Base-by-base conservation (phyloP, 2,797 vertebrate species). In the Petrocephalus sullivani region DNA sequence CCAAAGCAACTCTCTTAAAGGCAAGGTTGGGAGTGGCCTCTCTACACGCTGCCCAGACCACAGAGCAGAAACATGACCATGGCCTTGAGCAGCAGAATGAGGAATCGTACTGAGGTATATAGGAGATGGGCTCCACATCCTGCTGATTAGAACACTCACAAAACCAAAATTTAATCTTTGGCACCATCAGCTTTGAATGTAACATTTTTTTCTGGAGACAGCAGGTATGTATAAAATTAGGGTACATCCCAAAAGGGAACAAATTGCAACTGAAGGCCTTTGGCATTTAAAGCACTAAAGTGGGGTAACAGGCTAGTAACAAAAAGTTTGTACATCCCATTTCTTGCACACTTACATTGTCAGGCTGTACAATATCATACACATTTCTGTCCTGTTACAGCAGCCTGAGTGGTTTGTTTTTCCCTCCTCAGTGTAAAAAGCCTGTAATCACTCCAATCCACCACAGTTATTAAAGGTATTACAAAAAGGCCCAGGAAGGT, bases 371-470 rank as follows among this genome's bases (percentile, higher is more conserved):
- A 86, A 86, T 86, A 60, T 86, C 57, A 12, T 87, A 54, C 86
- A 87, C 58, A 75, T 54, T 87, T 54, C 10, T 64, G 37, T 14
- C 33, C 54, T 19, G 54, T 88, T 87, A 87, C 41, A 64, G 56
- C 56, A 5, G 7, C 16, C 33, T 49, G 54, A 60, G 54, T 57
- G 23, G 58, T 87, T 28, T 33, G 56, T 46, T 87, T 57, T 86
- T 87, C 51, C 46, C 21, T 37, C 64, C 28, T 28, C 64, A 71
- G 33, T 88, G 87, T 82, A 88, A 82, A 88, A 81, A 57, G 87
- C 87, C 71, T 82, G 46, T 86, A 56, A 88, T 88, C 61, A 88
- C 84, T 78, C 84, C 83, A 88, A 84, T 86, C 86, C 60, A 86
- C 57, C 54, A 83, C 12, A 64, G 49, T 86, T 84, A 84, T 81